A percentile compares a stretch with the other conserved stretches of the same genome.
Evolutionary conservation across 2,888 invertebrate species (phyloP).

Genomic region (Pterostichus niger): DNA sequence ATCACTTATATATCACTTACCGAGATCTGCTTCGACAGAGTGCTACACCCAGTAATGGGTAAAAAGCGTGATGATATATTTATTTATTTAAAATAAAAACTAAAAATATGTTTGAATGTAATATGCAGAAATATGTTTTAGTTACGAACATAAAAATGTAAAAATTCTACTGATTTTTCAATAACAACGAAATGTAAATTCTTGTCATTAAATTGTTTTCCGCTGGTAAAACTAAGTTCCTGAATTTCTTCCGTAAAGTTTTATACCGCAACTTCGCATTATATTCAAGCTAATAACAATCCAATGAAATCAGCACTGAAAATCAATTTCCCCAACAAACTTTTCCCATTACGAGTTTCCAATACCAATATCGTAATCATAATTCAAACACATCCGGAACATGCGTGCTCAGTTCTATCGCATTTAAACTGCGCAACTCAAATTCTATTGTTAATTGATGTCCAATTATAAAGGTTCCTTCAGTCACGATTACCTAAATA

Average conservation of each 20-base stretch:
- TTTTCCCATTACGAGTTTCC: constrained; percentile 54
- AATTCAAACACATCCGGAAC: constrained; percentile 42
- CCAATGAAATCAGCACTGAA: constrained; percentile 51
- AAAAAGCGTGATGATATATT: no score
- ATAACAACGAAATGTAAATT: no score
- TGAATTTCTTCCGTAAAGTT: constrained; percentile 36
- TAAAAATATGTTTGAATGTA: no score
- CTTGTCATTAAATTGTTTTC: constrained; percentile 32
- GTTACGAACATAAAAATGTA: no score
- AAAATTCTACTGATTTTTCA: no score
- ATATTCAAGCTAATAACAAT: constrained; percentile 49
- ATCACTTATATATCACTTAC: no score
- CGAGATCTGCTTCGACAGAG: no score
- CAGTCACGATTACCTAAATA: constrained; percentile 10
- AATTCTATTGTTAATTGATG: constrained; percentile 64
- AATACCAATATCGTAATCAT: constrained; percentile 31
- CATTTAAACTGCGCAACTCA: constrained; percentile 65
- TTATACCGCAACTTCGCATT: constrained; percentile 17
- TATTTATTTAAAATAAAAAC: no score
- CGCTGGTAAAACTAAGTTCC: constrained; percentile 4
- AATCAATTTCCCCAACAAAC: constrained; percentile 41
- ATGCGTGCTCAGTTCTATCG: constrained; percentile 28
- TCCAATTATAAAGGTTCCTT: constrained; percentile 55
- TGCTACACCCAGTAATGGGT: no score
- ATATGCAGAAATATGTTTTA: no score